phyloP scores from a whole-genome alignment of 2,888 invertebrate species.

The Lacanobia wlatinum region DNA sequence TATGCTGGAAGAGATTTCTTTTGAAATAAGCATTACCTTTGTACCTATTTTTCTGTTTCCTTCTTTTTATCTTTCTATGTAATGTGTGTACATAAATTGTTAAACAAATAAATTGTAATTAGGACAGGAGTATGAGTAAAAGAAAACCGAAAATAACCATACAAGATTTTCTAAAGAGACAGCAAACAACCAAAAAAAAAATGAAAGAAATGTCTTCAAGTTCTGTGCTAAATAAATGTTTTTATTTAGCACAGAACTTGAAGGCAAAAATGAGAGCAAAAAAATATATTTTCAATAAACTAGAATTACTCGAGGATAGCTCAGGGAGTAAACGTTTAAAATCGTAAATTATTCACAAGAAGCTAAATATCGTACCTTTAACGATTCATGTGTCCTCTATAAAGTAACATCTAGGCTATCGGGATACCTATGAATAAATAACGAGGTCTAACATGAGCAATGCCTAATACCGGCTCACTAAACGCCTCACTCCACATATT shows the following conservation, averaged over 20 bases:
- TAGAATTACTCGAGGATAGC: background rate
- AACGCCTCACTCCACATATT: slow-evolving; percentile 24
- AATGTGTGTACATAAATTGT: too few species aligned
- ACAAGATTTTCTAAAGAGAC: too few species aligned
- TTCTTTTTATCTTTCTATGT: too few species aligned
- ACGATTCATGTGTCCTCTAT: slow-evolving; percentile 3
- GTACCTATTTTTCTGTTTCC: too few species aligned
- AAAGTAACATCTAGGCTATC: background rate
- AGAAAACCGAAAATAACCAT: too few species aligned
- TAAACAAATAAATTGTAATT: too few species aligned
- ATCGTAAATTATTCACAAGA: background rate
- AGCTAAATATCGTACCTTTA: background rate
- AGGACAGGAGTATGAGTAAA: too few species aligned
- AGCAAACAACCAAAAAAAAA: too few species aligned
- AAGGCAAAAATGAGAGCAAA: background rate
- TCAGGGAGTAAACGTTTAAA: background rate
- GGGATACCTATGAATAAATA: slow-evolving; percentile 30
- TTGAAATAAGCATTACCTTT: too few species aligned
- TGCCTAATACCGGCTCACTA: slow-evolving; percentile 17
- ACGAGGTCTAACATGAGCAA: slow-evolving; percentile 22
- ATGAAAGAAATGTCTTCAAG: too few species aligned
- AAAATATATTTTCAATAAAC: background rate
- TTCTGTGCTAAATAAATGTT: too few species aligned
- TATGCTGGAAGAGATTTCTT: too few species aligned
- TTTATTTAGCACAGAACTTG: background rate